Conservation (phyloP, 2,888 invertebrate species). For the Noctua pronuba region DNA sequence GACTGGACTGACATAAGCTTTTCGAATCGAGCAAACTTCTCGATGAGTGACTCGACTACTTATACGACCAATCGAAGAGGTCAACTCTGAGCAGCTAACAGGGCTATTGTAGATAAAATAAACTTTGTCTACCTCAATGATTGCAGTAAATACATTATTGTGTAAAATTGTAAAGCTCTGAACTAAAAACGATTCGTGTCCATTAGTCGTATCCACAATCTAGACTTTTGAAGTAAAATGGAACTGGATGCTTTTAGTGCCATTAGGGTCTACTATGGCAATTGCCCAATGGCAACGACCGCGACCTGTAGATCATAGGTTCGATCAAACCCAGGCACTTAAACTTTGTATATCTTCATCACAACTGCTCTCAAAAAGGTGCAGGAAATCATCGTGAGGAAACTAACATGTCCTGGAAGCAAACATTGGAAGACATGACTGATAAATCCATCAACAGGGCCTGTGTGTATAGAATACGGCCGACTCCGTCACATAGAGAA, state of each 20-base stretch:
- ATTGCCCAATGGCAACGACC: background rate
- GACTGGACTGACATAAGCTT: background rate
- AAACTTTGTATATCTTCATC: background rate
- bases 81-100: background rate
- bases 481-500: background rate
- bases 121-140: background rate
- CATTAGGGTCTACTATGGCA: background rate
- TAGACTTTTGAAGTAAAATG: slow-evolving; percentile 7
- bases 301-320: background rate
- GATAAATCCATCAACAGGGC: background rate
- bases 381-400: background rate
- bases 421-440: background rate
- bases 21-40: background rate
- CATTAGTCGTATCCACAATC: slow-evolving; percentile 34
- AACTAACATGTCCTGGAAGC: background rate
- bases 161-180: background rate
- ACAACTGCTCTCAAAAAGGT: background rate
- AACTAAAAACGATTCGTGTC: background rate
- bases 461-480: background rate
- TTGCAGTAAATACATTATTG: background rate
- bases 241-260: slow-evolving; percentile 17
- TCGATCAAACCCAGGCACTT: background rate
- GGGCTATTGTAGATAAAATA: background rate
- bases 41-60: background rate
- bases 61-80: background rate